phyloP scores from a whole-genome alignment of 2,113 vertebrate genomes.

The Saccopteryx leptura region DNA sequence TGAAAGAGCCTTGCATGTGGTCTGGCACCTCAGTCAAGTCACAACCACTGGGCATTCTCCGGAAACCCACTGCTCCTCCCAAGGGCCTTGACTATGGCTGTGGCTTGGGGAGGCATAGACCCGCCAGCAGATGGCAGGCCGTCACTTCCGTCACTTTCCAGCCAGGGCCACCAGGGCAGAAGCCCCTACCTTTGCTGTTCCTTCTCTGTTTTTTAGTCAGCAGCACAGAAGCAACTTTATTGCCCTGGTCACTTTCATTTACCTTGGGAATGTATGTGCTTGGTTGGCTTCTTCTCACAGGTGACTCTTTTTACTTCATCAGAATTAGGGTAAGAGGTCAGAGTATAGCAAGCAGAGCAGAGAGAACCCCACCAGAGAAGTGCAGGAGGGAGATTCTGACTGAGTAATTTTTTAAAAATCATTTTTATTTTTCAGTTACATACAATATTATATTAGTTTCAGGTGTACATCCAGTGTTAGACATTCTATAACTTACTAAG shows the following conservation, averaged over 20 bases:
- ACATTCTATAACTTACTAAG: too few species aligned
- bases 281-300: not conserved
- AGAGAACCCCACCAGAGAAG: not conserved
- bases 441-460: too few species aligned
- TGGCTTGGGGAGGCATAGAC: fast-evolving
- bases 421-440: too few species aligned
- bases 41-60: fast-evolving
- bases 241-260: not conserved
- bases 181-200: not conserved
- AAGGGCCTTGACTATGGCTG: not conserved
- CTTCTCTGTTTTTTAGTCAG: not conserved
- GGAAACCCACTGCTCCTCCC: fast-evolving
- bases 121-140: constrained; percentile 71
- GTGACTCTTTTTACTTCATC: not conserved
- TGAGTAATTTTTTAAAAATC: not conserved
- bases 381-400: not conserved
- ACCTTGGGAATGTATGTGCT: not conserved
- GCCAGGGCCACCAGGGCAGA: fast-evolving
- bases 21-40: not conserved
- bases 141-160: not conserved
- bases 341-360: not conserved
- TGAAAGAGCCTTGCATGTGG: not conserved
- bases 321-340: not conserved
- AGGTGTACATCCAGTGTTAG: too few species aligned
- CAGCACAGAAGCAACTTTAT: not conserved